These are phyloP conservation scores for Lytechinus variegatus DNA, from an alignment of 35 echinoderm and acorn worm species.

Conservation along the genomic window DNA sequence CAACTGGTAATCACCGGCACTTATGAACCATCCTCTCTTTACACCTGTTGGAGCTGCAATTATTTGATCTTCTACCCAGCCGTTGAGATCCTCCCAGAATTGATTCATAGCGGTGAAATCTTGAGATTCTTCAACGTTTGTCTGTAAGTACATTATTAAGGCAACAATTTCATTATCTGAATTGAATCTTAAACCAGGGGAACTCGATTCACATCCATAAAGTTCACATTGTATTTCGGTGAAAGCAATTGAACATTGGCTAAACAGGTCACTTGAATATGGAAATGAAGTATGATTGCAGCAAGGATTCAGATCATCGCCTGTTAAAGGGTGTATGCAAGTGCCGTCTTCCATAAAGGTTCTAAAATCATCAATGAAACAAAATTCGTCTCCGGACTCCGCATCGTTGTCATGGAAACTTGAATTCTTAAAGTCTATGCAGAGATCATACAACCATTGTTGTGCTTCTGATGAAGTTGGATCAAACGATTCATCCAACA, in stretches of 20 bases:
- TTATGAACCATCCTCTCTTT: conserved; percentile 70
- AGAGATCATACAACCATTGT: conserved; percentile 73
- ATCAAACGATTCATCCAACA: conserved; percentile 41
- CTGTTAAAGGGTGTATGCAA: conserved; percentile 25
- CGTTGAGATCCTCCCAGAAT: conserved; percentile 65
- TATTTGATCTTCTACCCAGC: conserved; percentile 58
- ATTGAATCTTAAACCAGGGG: conserved; percentile 55
- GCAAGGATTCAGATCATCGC: conserved; percentile 44
- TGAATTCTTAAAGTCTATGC: conserved; percentile 47
- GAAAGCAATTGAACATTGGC: conserved; percentile 54
- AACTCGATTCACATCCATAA: background rate
- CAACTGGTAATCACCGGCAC: conserved; percentile 41
- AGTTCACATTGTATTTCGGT: background rate
- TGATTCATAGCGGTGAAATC: conserved; percentile 38
- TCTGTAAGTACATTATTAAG: conserved; percentile 32
- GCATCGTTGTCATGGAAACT: conserved; percentile 55
- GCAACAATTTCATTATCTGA: conserved; percentile 50
- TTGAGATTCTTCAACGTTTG: background rate
- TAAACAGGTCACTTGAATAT: conserved; percentile 55
- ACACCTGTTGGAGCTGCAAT: conserved; percentile 58
- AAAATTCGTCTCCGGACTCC: background rate
- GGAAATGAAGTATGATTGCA: conserved; percentile 66
- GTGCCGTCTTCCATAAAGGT: conserved; percentile 38
- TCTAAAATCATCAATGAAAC: conserved; percentile 68
- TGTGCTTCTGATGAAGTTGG: conserved; percentile 42